Evolutionary conservation across 2,888 invertebrate genomes (phyloP), one percentile per base, ranked within the genome.

Genomic region (Calephelis perditalis): DNA sequence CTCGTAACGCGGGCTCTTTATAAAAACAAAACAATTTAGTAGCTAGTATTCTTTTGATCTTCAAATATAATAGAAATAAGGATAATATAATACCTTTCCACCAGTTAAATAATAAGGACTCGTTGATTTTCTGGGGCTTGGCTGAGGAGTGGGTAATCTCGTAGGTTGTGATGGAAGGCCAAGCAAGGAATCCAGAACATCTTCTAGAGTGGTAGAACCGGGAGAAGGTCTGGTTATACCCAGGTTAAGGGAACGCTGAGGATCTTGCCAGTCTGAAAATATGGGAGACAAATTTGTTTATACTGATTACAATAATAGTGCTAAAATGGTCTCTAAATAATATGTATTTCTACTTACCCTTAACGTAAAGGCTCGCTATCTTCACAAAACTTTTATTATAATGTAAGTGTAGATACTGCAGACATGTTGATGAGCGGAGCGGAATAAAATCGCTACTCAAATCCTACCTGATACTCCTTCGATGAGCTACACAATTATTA

Each of bases 131-230:
- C 91, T 83, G 71, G 91, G 91, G 70, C 91, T 91, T 64, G 89
- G 90, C 73, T 91, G 91, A 69, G 91, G 91, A 92, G 96, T 96
- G 73, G 96, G 94, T 78, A 95, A 95, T 80, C 95, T 92, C 75
- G 95, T 93, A 69, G 95, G 93, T 73, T 88, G 89, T 66, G 88
- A 84, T 76, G 97, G 95, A 79, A 97, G 93, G 78, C 97, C 96
- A 86, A 98, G 94, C 72, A 98, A 94, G 69, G 97, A 96, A 87
- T 98, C 97, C 87, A 98, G 92, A 70, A 98, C 97, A 92, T 98
- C 97, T 92, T 98, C 97, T 81, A 98, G 92, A 70, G 97, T 98
- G 64, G 97, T 96, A 72, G 96, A 96, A 76, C 95, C 94, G 57
- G 95, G 95, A 77, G 95, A 94, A 68, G 94, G 94, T 78, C 92